Conservation (phyloP, 1,140 invertebrate genomes). For the Sitophilus oryzae region DNA sequence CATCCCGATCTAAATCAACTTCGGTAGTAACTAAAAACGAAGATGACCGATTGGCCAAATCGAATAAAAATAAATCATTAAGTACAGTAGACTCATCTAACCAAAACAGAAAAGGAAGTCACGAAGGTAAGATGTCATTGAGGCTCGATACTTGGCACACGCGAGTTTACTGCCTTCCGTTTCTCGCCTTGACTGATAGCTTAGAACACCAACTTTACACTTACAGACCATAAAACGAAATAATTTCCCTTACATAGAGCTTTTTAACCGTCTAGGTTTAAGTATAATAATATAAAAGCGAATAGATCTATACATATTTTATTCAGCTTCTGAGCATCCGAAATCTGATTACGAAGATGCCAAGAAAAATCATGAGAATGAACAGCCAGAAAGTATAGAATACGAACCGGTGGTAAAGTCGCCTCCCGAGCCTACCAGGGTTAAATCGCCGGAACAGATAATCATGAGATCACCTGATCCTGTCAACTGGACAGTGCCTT, state of each 20-base stretch:
- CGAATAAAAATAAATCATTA: constrained; percentile 40
- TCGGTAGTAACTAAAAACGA: constrained; percentile 43
- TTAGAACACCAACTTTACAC: constrained; percentile 1
- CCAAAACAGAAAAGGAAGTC: constrained; percentile 38
- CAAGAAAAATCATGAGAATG: constrained; percentile 47
- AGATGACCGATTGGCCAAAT: constrained; percentile 43
- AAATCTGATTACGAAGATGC: constrained; percentile 34
- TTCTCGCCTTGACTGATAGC: background rate
- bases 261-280: too few species aligned
- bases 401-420: constrained; percentile 76
- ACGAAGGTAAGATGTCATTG: constrained; percentile 37
- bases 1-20: constrained; percentile 45
- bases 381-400: constrained; percentile 44
- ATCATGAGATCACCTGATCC: constrained; percentile 85
- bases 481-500: constrained; percentile 89
- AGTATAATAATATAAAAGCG: too few species aligned
- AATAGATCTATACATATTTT: constrained; percentile 2
- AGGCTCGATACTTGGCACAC: constrained; percentile 43
- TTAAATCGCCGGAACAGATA: constrained; percentile 89
- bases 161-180: constrained; percentile 13
- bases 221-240: background rate
- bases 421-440: constrained; percentile 82
- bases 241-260: too few species aligned
- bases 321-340: constrained; percentile 27
- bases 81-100: constrained; percentile 34